Evolutionary conservation across 2,797 vertebrate genomes (phyloP), one percentile per base, ranked within the genome.

Genomic region (Leontocebus nigricollis): DNA sequence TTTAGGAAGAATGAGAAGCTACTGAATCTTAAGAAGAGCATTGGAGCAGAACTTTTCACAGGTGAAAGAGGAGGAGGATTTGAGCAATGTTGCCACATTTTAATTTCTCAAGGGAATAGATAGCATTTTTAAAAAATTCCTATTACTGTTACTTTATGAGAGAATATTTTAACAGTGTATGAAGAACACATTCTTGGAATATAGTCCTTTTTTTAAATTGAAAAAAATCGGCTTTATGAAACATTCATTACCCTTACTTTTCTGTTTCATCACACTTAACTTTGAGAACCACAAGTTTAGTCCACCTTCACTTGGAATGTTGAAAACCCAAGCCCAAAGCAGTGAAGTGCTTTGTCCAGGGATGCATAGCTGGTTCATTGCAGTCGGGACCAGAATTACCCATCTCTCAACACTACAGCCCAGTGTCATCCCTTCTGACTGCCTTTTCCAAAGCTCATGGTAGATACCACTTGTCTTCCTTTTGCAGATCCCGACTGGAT

Each of bases 401-500:
- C 2, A 2, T n/a, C 48, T 67, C 26, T 5, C 4, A 5, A 0
- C 19, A 0, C 24, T 9, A 17, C 33, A 14, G 61, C 22, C 7
- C 3, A 22, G 0, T 0, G 19, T 1, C 8, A 1, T 15, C 85
- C 80, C 33, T 0, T 33, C 17, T 17, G 44, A 1, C 22, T 1
- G 46, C 59, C 90, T 48, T 55, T n/a, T 30, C 57, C 2, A 20
- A 50, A 52, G 73, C 52, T 57, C 0, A 26, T 1, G 5, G 82
- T 95, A 86, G 76, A 52, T 90, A 59, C 57, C 41, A 0, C 15
- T 52, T 98, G 7, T 97, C 96, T 97, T 97, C 90, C 97, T 86
- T 30, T 88, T 97, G 80, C 98, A 99, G 99, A 99, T 98, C 99
- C 99, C 9, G 99, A 99, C 84, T 99, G 99, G 99, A 99, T 99